phyloP scores from a whole-genome alignment of 2,888 invertebrate species.

The Noctuana brunneofusca region DNA sequence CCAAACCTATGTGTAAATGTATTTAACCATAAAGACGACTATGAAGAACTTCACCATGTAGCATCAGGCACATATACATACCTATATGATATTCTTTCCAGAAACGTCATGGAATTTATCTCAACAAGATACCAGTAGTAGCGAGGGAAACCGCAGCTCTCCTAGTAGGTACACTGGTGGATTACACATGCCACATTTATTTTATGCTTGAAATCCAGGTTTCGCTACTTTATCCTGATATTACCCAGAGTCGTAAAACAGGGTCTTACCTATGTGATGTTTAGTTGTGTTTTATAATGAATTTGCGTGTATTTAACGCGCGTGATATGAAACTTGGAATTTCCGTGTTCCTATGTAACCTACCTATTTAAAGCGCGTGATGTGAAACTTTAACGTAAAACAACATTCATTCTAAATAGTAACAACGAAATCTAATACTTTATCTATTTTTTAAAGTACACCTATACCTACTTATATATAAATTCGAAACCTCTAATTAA shows the following conservation, averaged over 20 bases:
- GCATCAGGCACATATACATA: not conserved
- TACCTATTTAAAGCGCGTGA: too few species aligned
- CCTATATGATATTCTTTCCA: not conserved
- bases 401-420: too few species aligned
- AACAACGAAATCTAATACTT: too few species aligned
- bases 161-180: not conserved
- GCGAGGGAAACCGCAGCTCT: not conserved
- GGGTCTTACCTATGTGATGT: not conserved
- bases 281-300: not conserved
- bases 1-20: too few species aligned
- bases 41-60: not conserved
- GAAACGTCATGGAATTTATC: not conserved
- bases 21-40: too few species aligned
- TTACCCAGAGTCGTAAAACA: constrained; percentile 9
- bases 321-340: too few species aligned
- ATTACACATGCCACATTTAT: constrained; percentile 23
- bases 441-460: too few species aligned
- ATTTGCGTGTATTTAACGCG: too few species aligned
- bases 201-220: constrained; percentile 11
- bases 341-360: too few species aligned
- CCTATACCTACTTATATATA: too few species aligned
- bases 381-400: too few species aligned
- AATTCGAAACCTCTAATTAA: not conserved
- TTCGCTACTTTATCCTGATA: constrained; percentile 6
- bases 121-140: not conserved